Conservation (phyloP, 2,797 vertebrate species). For the Enteromius paludinosus region DNA sequence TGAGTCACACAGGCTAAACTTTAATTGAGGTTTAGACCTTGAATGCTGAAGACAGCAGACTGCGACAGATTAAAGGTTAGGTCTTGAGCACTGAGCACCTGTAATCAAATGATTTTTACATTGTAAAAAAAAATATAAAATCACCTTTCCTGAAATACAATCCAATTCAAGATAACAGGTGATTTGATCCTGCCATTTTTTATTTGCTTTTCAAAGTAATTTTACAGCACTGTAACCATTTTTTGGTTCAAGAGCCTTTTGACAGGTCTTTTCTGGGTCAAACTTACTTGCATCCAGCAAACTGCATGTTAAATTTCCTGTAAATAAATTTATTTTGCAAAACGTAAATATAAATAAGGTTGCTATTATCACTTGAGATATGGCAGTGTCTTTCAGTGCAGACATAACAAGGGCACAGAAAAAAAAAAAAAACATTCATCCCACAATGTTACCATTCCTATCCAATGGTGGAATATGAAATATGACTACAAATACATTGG, state of each 20-base stretch:
- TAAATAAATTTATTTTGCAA: too few species aligned
- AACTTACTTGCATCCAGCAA: background rate
- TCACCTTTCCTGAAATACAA: background rate
- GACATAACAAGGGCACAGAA: constrained; percentile 66
- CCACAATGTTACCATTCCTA: constrained; percentile 61
- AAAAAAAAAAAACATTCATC: constrained; percentile 65
- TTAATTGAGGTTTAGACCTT: constrained; percentile 53
- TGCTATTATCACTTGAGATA: constrained; percentile 32
- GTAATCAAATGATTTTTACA: constrained; percentile 59
- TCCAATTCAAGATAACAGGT: background rate
- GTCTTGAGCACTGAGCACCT: constrained; percentile 48
- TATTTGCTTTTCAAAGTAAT: background rate
- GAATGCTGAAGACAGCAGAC: constrained; percentile 48
- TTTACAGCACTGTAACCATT: constrained; percentile 53
- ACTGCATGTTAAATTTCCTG: background rate
- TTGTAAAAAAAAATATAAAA: constrained; percentile 58
- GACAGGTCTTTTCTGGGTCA: background rate
- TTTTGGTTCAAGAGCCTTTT: constrained; percentile 26
- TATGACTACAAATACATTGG: constrained; percentile 42
- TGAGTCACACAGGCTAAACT: constrained; percentile 51
- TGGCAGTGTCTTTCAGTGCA: constrained; percentile 11
- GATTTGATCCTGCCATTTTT: background rate
- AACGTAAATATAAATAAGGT: constrained; percentile 46
- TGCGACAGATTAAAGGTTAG: constrained; percentile 45
- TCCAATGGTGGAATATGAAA: constrained; percentile 66